These are phyloP conservation scores for Strigops habroptila DNA, from an alignment of 2,113 vertebrate genomes.

Conservation along the genomic window DNA sequence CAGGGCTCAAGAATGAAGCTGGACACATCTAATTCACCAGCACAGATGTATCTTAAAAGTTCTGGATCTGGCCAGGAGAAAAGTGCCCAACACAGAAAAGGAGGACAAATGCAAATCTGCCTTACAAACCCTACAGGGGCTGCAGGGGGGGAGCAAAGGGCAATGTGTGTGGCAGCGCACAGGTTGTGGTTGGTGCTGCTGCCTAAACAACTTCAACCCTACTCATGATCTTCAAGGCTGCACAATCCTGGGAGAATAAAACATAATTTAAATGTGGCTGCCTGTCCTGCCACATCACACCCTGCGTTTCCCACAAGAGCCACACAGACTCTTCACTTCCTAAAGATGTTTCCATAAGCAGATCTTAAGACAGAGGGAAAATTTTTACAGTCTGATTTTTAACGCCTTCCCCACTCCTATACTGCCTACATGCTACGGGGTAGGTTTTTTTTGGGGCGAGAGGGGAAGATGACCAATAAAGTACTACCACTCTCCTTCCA, in stretches of 20 bases:
- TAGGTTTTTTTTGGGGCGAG: neutral
- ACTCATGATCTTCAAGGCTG: neutral
- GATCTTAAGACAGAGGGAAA: neutral
- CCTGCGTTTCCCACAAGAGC: neutral
- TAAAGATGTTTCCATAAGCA: neutral
- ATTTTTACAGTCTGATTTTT: neutral
- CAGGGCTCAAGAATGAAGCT: neutral
- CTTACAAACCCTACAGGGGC: neutral
- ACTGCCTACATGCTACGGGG: fast-evolving
- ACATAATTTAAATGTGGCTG: neutral
- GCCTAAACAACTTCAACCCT: neutral
- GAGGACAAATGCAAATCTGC: neutral
- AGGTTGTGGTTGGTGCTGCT: neutral
- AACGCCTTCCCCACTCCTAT: neutral
- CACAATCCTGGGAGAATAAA: neutral
- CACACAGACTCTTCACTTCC: neutral
- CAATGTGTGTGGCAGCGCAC: neutral
- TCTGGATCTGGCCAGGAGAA: neutral
- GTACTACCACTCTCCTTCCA: neutral
- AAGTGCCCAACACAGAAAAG: neutral
- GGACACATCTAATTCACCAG: too few relatives aligned
- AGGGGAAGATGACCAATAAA: neutral
- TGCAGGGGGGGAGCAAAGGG: neutral
- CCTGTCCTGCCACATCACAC: too few relatives aligned
- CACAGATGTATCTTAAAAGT: neutral